phyloP scores from a whole-genome alignment of 2,797 vertebrate genomes.

The Myotis pilosus region DNA sequence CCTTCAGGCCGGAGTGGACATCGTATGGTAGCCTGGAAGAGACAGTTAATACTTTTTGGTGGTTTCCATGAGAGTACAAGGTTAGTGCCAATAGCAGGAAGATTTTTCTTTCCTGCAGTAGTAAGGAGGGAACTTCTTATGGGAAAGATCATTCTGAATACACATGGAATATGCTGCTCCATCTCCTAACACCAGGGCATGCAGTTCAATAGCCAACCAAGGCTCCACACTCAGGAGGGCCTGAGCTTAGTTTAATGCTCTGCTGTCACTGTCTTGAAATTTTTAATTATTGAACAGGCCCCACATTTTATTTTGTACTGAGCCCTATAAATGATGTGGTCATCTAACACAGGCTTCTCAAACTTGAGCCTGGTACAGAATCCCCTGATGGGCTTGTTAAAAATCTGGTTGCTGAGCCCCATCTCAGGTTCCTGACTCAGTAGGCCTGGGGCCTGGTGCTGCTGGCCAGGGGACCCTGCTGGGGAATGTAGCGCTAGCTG shows the following conservation, averaged over 20 bases:
- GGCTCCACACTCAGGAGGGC: background rate
- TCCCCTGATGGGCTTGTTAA: background rate
- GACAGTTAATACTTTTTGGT: constrained; percentile 93
- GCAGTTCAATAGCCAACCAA: background rate
- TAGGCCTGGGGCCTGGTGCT: background rate
- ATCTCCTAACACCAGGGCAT: too few relatives aligned
- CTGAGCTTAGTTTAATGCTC: background rate
- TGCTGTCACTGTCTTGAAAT: background rate
- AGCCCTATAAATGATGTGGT: too few relatives aligned
- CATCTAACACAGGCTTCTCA: background rate
- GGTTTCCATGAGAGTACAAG: constrained; percentile 96
- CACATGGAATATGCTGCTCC: fast-evolving
- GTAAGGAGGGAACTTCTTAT: too few relatives aligned
- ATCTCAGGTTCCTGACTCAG: background rate
- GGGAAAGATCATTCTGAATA: background rate
- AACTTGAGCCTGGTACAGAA: background rate
- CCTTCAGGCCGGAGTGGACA: constrained; percentile 96
- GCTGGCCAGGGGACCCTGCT: background rate
- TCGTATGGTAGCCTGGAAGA: constrained; percentile 93
- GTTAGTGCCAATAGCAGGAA: constrained; percentile 78
- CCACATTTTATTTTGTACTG: background rate
- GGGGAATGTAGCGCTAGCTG: fast-evolving
- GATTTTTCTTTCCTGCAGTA: background rate
- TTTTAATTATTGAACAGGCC: background rate
- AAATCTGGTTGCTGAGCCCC: too few relatives aligned